Conservation (phyloP, 2,888 invertebrate genomes). For the Carcina quercana region DNA sequence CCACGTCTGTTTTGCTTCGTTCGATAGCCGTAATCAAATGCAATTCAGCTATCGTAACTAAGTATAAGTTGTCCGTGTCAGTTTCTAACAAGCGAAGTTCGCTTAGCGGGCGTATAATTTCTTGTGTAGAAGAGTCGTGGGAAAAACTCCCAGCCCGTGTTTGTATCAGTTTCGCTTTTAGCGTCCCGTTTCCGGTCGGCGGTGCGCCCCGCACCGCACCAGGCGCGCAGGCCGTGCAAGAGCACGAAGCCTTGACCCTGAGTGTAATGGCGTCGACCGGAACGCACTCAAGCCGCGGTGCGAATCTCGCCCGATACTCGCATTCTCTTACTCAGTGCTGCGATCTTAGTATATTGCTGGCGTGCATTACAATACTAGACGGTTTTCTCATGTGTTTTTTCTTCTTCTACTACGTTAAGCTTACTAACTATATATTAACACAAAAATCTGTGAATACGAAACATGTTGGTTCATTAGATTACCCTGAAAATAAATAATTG, state of each 20-base stretch:
- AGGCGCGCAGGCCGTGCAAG: constrained; percentile 61
- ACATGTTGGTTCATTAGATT: too few relatives aligned
- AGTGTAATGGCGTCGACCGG: constrained; percentile 72
- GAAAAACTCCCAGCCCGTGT: constrained; percentile 21
- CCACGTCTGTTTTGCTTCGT: constrained; percentile 2
- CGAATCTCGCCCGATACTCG: constrained; percentile 58
- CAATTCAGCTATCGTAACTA: constrained; percentile 10
- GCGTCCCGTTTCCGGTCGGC: constrained; percentile 48
- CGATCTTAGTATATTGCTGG: constrained; percentile 58
- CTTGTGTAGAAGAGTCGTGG: constrained; percentile 26
- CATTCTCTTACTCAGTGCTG: constrained; percentile 49
- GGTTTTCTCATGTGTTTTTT: constrained; percentile 50
- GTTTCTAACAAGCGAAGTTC: constrained; percentile 8
- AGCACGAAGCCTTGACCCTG: constrained; percentile 71
- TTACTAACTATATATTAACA: too few relatives aligned
- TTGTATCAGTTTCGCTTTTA: constrained; percentile 58
- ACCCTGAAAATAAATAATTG: too few relatives aligned
- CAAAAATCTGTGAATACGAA: too few relatives aligned
- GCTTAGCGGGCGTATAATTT: constrained; percentile 29
- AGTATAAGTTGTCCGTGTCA: constrained; percentile 7
- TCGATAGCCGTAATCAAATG: constrained; percentile 7
- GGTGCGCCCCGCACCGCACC: constrained; percentile 39
- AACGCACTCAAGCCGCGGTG: constrained; percentile 63
- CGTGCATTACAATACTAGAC: constrained; percentile 51
- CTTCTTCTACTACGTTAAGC: too few relatives aligned